A percentile compares a stretch with the other conserved stretches of the same genome.
These are phyloP conservation scores for Montipora capricornis DNA, from an alignment of 64 coral and sea anemone genomes.

Conservation along the genomic window DNA sequence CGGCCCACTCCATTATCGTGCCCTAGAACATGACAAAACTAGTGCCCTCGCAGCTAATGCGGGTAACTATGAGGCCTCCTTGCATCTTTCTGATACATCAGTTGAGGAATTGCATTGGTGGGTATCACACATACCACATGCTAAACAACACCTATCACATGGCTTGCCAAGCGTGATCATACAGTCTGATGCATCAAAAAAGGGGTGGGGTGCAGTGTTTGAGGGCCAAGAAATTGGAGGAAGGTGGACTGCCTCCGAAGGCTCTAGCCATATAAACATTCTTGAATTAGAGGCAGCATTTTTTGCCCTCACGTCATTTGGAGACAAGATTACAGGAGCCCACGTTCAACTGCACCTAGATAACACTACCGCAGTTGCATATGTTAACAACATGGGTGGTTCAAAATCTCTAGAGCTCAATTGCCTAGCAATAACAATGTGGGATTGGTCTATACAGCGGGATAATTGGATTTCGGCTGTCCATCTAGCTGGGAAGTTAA, in stretches of 20 bases:
- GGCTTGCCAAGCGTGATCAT: constrained; percentile 2
- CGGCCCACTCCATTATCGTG: constrained; percentile 36
- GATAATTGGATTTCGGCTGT: constrained; percentile 10
- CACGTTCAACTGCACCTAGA: constrained; percentile 67
- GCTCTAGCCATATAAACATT: constrained; percentile 52
- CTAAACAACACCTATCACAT: constrained; percentile 23
- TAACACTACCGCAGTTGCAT: constrained; percentile 73
- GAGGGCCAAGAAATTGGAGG: constrained; percentile 39
- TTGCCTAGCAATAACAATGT: too few relatives aligned
- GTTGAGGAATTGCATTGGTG: constrained; percentile 46
- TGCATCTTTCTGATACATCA: constrained; percentile 25
- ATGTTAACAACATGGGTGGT: constrained; percentile 30
- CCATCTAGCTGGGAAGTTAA: background rate
- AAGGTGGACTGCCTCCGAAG: constrained; percentile 45
- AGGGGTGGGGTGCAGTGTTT: constrained; percentile 69
- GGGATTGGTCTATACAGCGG: background rate
- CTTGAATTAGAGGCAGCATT: constrained; percentile 38
- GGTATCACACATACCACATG: constrained; percentile 9
- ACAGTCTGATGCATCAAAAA: constrained; percentile 53
- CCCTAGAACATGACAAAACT: constrained; percentile 31
- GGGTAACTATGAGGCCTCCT: constrained; percentile 27
- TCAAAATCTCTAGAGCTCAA: background rate
- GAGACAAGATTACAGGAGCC: background rate
- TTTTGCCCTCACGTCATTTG: constrained; percentile 66
- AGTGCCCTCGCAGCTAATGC: constrained; percentile 29